phyloP scores from a whole-genome alignment of 2,797 vertebrate species.

The Simalia tracyae region DNA sequence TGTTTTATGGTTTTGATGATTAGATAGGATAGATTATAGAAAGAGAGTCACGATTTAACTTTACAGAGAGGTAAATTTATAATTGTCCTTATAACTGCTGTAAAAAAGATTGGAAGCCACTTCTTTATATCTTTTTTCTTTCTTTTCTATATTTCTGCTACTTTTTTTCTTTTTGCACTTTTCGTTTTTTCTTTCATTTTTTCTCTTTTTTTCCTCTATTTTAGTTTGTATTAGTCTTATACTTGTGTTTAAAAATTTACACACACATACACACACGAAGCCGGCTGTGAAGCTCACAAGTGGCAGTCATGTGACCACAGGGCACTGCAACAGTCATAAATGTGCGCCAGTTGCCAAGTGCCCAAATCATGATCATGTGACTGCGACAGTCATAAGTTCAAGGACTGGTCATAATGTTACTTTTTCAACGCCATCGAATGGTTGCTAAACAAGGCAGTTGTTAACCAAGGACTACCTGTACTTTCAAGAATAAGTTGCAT shows the following conservation, averaged over 20 bases:
- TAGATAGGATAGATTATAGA: background rate
- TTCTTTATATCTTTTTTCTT: background rate
- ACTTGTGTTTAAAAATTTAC: background rate
- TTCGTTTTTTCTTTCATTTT: background rate
- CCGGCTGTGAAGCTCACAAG: background rate
- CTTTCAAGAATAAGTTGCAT: background rate
- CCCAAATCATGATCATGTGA: background rate
- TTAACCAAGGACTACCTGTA: background rate
- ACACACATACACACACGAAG: too few species aligned
- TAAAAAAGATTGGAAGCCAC: background rate
- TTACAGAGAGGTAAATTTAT: background rate
- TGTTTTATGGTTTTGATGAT: background rate
- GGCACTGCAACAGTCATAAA: background rate
- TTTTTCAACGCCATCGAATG: background rate
- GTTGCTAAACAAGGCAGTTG: background rate
- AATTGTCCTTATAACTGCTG: background rate
- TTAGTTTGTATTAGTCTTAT: background rate
- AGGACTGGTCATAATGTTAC: background rate
- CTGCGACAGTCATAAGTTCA: background rate
- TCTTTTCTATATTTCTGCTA: background rate
- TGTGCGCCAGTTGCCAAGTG: background rate
- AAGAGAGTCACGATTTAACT: background rate
- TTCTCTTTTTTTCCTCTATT: background rate
- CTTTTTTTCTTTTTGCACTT: background rate
- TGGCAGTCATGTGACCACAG: background rate